Base-by-base conservation (phyloP, 2,888 invertebrate species). In the Cantharis flavilabris region DNA sequence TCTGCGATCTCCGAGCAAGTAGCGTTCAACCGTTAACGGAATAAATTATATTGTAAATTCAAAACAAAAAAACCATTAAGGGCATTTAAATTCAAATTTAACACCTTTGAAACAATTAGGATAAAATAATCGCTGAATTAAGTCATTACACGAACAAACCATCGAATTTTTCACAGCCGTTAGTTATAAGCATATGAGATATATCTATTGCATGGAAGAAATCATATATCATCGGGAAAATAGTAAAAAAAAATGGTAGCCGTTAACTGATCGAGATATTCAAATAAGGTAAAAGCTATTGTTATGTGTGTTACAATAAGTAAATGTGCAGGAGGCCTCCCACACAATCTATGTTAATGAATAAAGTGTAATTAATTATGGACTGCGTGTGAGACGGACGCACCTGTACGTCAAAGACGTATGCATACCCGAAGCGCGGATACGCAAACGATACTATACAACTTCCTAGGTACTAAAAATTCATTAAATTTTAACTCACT, bases 291-390 rank as follows among this genome's bases (percentile, higher is more conserved):
- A 67, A 74, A 73, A 73, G 76, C 78, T 74, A 79, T 79, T 79
- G 78, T 79, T 76, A 49, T 49, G 71, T 76, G 73, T 65, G 70
- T 62, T 71, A 75, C 33, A 78, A 74, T 78, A 76, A 78, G 79
- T 72, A 77, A 80, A 80, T 75, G 79, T 80, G 80, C 78, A 80
- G 80, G 78, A 64, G 76, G 80, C 80, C 80, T 80, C 78, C 80
- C 80, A 80, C 80, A 74, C 78, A 75, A 67, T 74, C 79, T 79
- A 79, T 79, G 79, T 77, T 79, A 79, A 79, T 79, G 79, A 79
- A 78, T 71, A 73, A 71, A 75, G 78, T 64, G 78, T 78, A 78
- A 80, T 79, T 80, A 80, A 80, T 80, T 79, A 80, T 70, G 62
- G 76, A 73, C 77, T 71, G 73, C 77, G 75, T 76, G 78, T 79